Evolutionary conservation across 23 tunicate species (phyloP).

Genomic region (Clavelina lepadiformis): DNA sequence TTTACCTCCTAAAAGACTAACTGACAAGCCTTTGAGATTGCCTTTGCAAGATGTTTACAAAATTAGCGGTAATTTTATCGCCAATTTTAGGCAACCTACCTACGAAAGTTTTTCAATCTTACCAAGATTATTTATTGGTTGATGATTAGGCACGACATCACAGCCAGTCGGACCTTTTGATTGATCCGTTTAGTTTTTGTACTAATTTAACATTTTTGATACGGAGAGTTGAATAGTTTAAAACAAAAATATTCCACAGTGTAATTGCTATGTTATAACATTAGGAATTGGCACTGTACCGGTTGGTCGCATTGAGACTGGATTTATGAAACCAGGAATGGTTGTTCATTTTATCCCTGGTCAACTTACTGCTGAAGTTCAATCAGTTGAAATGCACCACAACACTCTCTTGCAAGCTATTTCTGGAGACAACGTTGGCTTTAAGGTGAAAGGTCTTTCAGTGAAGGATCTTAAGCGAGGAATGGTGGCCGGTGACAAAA

Average conservation of each 20-base stretch:
- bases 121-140: too few species aligned
- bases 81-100: too few species aligned
- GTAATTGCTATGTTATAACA: background rate
- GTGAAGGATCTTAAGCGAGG: constrained; percentile 97
- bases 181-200: too few species aligned
- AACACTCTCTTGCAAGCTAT: constrained; percentile 47
- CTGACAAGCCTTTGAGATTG: constrained; percentile 89
- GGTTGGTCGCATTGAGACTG: constrained; percentile 98
- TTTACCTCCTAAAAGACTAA: constrained; percentile 65
- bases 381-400: constrained; percentile 99
- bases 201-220: too few species aligned
- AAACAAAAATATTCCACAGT: too few species aligned
- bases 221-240: too few species aligned
- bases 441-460: constrained; percentile 96
- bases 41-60: constrained; percentile 99
- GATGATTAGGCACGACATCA: too few species aligned
- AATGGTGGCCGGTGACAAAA: constrained; percentile 78
- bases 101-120: too few species aligned
- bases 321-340: constrained; percentile 80
- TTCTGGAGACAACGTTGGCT: constrained; percentile 97
- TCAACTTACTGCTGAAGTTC: constrained; percentile 73
- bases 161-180: too few species aligned
- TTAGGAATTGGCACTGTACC: constrained; percentile 98
- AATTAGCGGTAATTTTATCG: constrained; percentile 94
- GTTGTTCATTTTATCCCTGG: constrained; percentile 89